These are phyloP conservation scores for Aradophagus sp. DNA, from an alignment of 1,140 invertebrate species.

Conservation along the genomic window DNA sequence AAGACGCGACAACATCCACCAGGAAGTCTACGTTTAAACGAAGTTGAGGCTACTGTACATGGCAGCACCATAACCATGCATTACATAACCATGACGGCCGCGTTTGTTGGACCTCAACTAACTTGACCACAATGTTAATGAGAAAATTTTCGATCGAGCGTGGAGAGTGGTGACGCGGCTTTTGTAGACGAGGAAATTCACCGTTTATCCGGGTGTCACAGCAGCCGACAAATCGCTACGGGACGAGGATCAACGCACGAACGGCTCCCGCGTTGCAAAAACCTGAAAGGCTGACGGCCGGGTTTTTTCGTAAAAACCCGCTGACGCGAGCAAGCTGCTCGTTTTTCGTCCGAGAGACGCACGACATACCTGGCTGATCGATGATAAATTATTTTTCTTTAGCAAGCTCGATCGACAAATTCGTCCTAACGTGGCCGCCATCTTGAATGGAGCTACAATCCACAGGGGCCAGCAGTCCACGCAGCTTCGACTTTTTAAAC, in stretches of 20 bases:
- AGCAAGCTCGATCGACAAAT: conserved; percentile 86
- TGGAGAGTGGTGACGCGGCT: not conserved
- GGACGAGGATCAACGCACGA: not conserved
- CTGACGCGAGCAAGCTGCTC: not conserved
- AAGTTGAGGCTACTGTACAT: conserved; percentile 55
- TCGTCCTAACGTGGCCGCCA: conserved; percentile 87
- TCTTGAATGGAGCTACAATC: conserved; percentile 77
- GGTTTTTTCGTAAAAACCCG: conserved; percentile 1
- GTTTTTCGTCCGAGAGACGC: not conserved
- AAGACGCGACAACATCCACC: not conserved
- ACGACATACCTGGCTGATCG: conserved; percentile 75
- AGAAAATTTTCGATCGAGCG: not conserved
- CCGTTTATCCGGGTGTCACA: conserved; percentile 54
- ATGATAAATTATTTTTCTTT: conserved; percentile 76
- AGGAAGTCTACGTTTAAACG: not conserved
- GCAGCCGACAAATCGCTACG: conserved; percentile 63
- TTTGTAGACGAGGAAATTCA: not conserved
- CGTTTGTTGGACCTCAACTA: not conserved
- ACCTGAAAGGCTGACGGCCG: conserved; percentile 5
- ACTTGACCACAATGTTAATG: not conserved
- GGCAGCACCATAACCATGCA: conserved; percentile 66
- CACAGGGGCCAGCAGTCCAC: conserved; percentile 55
- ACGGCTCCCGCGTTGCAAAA: conserved; percentile 10
- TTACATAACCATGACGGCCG: conserved; percentile 61
- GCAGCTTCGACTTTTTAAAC: not conserved